These are phyloP conservation scores for Corythornis vintsioides DNA, from an alignment of 2,113 vertebrate species.

Conservation along the genomic window DNA sequence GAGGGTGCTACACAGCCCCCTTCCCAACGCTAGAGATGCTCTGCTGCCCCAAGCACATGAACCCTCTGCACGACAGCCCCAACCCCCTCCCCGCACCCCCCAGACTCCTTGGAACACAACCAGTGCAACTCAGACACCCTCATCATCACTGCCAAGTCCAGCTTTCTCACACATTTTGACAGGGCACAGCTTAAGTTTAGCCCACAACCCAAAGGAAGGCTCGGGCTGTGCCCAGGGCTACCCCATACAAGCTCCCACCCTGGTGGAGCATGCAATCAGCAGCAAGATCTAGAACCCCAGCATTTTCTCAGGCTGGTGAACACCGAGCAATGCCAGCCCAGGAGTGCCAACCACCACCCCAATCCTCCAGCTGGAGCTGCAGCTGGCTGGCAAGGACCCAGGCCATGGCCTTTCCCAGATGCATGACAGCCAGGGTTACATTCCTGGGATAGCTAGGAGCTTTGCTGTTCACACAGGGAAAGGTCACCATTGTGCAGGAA, in stretches of 20 bases:
- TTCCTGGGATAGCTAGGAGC: conserved; percentile 53
- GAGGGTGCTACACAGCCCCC: neutral
- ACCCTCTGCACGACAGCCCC: neutral
- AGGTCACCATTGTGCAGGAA: conserved; percentile 48
- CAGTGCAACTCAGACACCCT: too few species aligned
- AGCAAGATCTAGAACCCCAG: accelerated
- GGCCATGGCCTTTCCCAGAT: neutral
- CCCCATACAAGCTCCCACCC: accelerated
- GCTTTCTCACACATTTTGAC: neutral
- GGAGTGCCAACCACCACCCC: neutral
- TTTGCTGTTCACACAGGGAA: conserved; percentile 45
- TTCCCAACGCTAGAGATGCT: neutral
- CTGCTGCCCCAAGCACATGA: neutral
- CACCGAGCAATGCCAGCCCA: neutral
- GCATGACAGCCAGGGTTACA: conserved; percentile 41
- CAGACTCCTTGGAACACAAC: too few species aligned
- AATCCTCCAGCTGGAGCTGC: neutral
- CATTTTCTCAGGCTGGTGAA: neutral
- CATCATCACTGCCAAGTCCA: too few species aligned
- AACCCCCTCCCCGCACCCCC: too few species aligned
- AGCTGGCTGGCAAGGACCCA: conserved; percentile 43
- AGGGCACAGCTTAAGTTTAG: neutral
- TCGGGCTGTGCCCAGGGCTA: neutral
- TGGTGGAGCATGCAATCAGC: neutral
- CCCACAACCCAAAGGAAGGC: neutral